A percentile compares a stretch with the other conserved stretches of the same genome.
Conservation (phyloP, 2,888 invertebrate species). For the Ophioninae sp. region DNA sequence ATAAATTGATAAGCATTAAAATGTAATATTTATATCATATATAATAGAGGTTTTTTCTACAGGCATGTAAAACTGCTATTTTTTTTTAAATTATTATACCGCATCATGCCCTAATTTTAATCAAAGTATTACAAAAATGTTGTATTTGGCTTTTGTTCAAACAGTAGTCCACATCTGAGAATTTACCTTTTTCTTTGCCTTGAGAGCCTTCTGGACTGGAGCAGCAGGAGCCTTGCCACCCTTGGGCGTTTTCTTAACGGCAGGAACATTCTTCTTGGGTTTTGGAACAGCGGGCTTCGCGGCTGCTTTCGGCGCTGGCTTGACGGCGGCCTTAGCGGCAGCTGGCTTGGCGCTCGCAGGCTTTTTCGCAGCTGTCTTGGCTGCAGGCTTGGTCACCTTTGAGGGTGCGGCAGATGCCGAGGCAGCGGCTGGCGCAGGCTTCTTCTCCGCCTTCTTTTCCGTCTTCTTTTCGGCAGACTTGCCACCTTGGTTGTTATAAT, state of each 20-base stretch:
- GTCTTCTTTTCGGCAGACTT: conserved; percentile 82
- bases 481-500: conserved; percentile 61
- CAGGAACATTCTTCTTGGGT: conserved; percentile 83
- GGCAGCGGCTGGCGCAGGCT: conserved; percentile 77
- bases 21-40: too few species aligned
- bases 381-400: conserved; percentile 77
- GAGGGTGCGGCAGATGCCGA: conserved; percentile 75
- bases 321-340: conserved; percentile 73
- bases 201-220: conserved; percentile 89
- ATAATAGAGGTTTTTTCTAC: too few species aligned
- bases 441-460: conserved; percentile 83
- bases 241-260: conserved; percentile 78
- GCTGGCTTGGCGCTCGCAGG: conserved; percentile 76
- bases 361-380: conserved; percentile 77
- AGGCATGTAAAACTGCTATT: too few species aligned
- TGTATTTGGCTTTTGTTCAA: too few species aligned
- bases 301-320: conserved; percentile 73
- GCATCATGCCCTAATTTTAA: too few species aligned
- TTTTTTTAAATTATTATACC: too few species aligned
- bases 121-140: too few species aligned
- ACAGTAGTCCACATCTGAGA: neutral
- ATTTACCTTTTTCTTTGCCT: conserved; percentile 92
- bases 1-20: too few species aligned
- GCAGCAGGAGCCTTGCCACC: conserved; percentile 82
- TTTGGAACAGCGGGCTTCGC: conserved; percentile 77